A percentile compares a stretch with the other conserved stretches of the same genome.
phyloP scores from a whole-genome alignment of 1,140 invertebrate genomes.

The Hestina assimilis region DNA sequence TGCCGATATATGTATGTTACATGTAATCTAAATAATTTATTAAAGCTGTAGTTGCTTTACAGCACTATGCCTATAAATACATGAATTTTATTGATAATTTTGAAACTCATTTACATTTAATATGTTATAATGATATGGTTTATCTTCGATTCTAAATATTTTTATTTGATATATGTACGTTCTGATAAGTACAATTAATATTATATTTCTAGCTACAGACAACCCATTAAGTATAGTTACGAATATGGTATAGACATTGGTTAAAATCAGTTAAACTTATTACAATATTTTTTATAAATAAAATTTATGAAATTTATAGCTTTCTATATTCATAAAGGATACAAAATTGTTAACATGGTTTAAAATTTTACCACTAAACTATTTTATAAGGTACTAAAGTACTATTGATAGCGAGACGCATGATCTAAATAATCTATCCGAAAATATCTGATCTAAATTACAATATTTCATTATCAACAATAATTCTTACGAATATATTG shows the following conservation, averaged over 20 bases:
- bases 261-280: no score
- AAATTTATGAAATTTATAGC: slow-evolving; percentile 4
- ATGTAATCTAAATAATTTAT: slow-evolving; percentile 27
- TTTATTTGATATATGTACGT: background rate
- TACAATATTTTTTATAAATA: no score
- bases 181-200: background rate
- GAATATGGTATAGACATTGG: no score
- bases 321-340: slow-evolving; percentile 32
- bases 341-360: slow-evolving; percentile 38
- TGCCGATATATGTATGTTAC: slow-evolving; percentile 14
- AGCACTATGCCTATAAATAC: slow-evolving; percentile 19
- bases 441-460: slow-evolving; percentile 64
- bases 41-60: slow-evolving; percentile 51
- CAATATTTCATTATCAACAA: slow-evolving; percentile 27
- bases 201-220: background rate
- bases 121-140: slow-evolving; percentile 46
- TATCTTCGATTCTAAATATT: slow-evolving; percentile 17
- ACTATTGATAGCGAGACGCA: slow-evolving; percentile 31
- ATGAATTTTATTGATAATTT: slow-evolving; percentile 17
- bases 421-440: slow-evolving; percentile 60
- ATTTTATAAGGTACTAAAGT: slow-evolving; percentile 22
- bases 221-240: background rate
- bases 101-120: slow-evolving; percentile 27
- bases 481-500: slow-evolving; percentile 11
- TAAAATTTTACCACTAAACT: slow-evolving; percentile 17